Conservation (phyloP, 2,888 invertebrate genomes). For the Cancer borealis region DNA sequence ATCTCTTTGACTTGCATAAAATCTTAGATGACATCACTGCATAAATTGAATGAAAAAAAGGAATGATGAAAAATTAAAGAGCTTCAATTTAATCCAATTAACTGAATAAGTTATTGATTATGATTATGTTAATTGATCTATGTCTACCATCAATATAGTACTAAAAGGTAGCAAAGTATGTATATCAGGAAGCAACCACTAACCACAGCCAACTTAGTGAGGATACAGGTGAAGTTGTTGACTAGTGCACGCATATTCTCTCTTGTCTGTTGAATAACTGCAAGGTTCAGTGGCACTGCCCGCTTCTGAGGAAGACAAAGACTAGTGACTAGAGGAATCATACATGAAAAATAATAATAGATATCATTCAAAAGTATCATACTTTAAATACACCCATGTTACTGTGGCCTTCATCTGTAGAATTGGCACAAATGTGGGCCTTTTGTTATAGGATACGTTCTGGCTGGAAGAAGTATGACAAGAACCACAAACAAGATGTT, state of each 20-base stretch:
- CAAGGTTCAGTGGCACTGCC: background rate
- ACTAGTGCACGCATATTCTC: background rate
- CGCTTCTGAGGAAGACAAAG: background rate
- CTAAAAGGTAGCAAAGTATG: background rate
- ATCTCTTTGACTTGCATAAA: background rate
- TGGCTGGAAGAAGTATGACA: background rate
- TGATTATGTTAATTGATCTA: background rate
- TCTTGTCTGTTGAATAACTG: background rate
- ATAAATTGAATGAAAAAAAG: background rate
- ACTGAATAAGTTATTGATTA: background rate
- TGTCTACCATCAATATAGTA: background rate
- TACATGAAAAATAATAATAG: background rate
- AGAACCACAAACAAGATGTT: no score
- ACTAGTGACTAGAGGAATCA: background rate
- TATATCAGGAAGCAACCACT: background rate
- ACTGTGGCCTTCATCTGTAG: background rate
- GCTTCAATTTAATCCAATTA: background rate
- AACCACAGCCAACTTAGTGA: constrained; percentile 10
- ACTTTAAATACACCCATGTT: background rate
- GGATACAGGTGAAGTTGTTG: constrained; percentile 8
- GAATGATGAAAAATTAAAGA: background rate
- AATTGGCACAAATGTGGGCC: background rate
- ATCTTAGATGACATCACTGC: background rate
- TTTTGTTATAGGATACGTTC: background rate
- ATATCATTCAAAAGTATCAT: background rate